Percentiles rank a stretch among this genome's conserved stretches.
Evolutionary conservation across 2,888 invertebrate species (phyloP).

Genomic region (Onchidella celtica): DNA sequence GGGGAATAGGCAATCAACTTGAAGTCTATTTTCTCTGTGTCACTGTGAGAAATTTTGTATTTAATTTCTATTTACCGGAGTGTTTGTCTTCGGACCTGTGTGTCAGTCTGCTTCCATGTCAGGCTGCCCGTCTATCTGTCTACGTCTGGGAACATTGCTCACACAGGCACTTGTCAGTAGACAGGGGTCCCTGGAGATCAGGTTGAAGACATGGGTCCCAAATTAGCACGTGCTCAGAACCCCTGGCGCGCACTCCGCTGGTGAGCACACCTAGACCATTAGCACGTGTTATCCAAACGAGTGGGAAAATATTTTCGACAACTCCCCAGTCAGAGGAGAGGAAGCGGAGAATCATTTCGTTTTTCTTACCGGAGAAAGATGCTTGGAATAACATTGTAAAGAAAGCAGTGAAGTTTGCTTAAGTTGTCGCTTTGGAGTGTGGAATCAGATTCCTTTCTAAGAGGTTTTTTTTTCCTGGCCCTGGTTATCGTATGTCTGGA

Average conservation of each 20-base stretch:
- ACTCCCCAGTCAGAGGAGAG: not conserved
- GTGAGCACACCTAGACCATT: slow-evolving; percentile 14
- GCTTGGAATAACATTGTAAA: slow-evolving; percentile 13
- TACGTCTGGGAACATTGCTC: too few species aligned
- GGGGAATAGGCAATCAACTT: too few species aligned
- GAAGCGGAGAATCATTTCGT: not conserved
- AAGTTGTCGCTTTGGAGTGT: not conserved
- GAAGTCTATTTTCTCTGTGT: too few species aligned
- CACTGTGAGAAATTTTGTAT: too few species aligned
- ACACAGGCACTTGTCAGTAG: slow-evolving; percentile 16
- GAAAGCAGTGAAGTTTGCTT: not conserved
- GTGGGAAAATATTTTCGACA: slow-evolving; percentile 26
- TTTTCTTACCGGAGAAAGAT: not conserved
- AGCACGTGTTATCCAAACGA: slow-evolving; percentile 28
- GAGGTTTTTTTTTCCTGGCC: too few species aligned
- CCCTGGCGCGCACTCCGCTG: slow-evolving; percentile 25
- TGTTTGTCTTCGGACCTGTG: too few species aligned
- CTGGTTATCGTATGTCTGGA: too few species aligned
- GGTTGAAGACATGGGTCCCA: slow-evolving; percentile 21
- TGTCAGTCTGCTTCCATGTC: too few species aligned
- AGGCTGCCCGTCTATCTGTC: too few species aligned
- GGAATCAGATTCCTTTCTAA: not conserved
- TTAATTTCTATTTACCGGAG: too few species aligned
- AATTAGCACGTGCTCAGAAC: slow-evolving; percentile 39
- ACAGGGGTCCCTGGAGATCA: not conserved